Percentiles rank a stretch among this genome's conserved stretches.
phyloP scores from a whole-genome alignment of 1,140 invertebrate species.

The Matsumurasca onukii region DNA sequence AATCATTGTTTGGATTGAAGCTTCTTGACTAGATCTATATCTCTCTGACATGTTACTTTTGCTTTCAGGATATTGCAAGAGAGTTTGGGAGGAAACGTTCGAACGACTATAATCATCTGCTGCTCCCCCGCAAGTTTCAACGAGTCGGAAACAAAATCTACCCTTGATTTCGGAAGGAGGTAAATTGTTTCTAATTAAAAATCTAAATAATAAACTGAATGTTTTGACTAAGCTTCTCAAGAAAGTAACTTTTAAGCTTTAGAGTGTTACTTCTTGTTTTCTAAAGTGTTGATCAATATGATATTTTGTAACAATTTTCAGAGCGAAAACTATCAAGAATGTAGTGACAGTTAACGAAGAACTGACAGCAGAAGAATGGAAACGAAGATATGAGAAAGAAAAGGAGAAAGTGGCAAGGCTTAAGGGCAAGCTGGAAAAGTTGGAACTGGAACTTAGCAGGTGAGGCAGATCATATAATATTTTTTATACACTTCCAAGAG shows the following conservation, averaged over 20 bases:
- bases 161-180: slow-evolving; percentile 96
- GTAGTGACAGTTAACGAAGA: slow-evolving; percentile 99
- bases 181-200: slow-evolving; percentile 49
- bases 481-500: not conserved
- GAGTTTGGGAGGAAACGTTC: slow-evolving; percentile 97
- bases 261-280: too few relatives aligned
- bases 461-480: slow-evolving; percentile 41
- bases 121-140: slow-evolving; percentile 99
- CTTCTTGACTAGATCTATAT: too few relatives aligned
- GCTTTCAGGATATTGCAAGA: slow-evolving; percentile 99
- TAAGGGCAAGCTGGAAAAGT: slow-evolving; percentile 86
- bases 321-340: slow-evolving; percentile 99
- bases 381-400: slow-evolving; percentile 95
- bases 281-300: too few relatives aligned
- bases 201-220: too few relatives aligned
- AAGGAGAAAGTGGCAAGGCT: slow-evolving; percentile 92
- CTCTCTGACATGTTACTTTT: too few relatives aligned
- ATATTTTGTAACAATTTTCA: too few relatives aligned
- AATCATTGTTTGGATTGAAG: too few relatives aligned
- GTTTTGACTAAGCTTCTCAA: too few relatives aligned
- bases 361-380: slow-evolving; percentile 99
- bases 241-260: too few relatives aligned
- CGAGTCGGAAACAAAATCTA: slow-evolving; percentile 98
- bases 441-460: slow-evolving; percentile 83
- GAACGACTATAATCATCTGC: slow-evolving; percentile 99